Percentiles rank a stretch among this genome's conserved stretches.
phyloP scores from a whole-genome alignment of 2,797 vertebrate genomes.

The Simalia tracyae region DNA sequence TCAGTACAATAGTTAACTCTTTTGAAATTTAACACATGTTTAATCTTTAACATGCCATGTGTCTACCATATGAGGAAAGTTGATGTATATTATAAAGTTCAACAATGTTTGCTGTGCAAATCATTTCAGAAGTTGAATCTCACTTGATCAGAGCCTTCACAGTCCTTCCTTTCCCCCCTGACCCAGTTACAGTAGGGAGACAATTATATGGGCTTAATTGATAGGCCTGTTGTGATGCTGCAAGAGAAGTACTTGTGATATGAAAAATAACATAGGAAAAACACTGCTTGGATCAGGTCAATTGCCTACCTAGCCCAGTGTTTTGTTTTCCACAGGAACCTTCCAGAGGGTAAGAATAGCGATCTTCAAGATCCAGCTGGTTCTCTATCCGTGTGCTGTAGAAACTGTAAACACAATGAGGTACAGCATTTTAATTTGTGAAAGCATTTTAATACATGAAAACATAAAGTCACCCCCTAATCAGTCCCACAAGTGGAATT shows the following conservation, averaged over 20 bases:
- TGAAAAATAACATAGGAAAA: background rate
- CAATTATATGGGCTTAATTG: conserved; percentile 2
- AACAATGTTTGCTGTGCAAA: background rate
- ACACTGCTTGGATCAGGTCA: background rate
- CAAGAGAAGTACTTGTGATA: background rate
- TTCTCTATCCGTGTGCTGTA: background rate
- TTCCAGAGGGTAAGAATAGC: background rate
- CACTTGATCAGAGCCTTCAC: background rate
- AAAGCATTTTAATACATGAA: background rate
- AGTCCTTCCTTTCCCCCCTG: background rate
- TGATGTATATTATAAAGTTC: background rate
- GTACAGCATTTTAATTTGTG: background rate
- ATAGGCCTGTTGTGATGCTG: background rate
- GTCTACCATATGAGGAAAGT: background rate
- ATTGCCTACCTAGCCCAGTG: background rate
- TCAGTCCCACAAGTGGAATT: background rate
- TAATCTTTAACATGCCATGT: background rate
- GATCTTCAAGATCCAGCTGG: background rate
- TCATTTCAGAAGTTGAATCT: background rate
- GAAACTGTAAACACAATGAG: background rate
- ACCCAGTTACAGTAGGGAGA: conserved; percentile 11
- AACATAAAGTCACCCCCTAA: background rate
- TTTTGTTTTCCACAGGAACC: background rate
- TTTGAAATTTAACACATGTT: background rate
- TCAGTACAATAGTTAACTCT: background rate